Percentiles rank a stretch among this genome's conserved stretches.
Conservation (phyloP, 2,113 vertebrate genomes). For the Malaclemys terrapin region DNA sequence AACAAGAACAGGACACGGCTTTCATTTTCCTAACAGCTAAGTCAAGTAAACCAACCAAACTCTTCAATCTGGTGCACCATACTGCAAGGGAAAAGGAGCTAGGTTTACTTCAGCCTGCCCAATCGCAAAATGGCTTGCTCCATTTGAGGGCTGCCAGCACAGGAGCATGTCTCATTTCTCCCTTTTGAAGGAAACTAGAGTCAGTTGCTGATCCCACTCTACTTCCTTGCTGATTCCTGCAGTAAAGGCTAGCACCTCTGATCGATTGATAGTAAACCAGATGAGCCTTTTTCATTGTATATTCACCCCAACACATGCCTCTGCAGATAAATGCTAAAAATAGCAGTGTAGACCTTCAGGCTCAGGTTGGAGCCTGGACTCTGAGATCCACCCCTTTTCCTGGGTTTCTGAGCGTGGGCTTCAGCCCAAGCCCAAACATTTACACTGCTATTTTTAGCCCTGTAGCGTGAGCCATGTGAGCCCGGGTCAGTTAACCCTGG, state of each 20-base stretch:
- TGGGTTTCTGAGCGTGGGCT: neutral
- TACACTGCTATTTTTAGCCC: neutral
- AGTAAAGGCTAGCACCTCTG: neutral
- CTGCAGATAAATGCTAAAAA: neutral
- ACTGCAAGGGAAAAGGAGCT: neutral
- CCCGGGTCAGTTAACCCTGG: neutral
- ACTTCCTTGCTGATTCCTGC: neutral
- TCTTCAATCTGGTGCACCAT: neutral
- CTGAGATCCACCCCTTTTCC: neutral
- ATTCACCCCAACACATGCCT: neutral
- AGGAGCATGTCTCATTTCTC: neutral
- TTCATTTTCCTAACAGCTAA: neutral
- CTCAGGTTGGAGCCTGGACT: neutral
- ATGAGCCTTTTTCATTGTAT: neutral
- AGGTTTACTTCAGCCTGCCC: neutral
- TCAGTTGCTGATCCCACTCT: neutral
- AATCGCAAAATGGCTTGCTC: neutral
- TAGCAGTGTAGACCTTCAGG: neutral
- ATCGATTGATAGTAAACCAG: neutral
- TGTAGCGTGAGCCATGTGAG: neutral
- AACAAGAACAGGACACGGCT: no score
- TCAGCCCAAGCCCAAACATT: neutral
- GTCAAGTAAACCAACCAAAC: neutral
- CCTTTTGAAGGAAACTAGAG: neutral
- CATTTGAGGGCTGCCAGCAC: constrained; percentile 1